These are phyloP conservation scores for Lingula anatina DNA, from an alignment of 2,888 invertebrate species.

Conservation along the genomic window DNA sequence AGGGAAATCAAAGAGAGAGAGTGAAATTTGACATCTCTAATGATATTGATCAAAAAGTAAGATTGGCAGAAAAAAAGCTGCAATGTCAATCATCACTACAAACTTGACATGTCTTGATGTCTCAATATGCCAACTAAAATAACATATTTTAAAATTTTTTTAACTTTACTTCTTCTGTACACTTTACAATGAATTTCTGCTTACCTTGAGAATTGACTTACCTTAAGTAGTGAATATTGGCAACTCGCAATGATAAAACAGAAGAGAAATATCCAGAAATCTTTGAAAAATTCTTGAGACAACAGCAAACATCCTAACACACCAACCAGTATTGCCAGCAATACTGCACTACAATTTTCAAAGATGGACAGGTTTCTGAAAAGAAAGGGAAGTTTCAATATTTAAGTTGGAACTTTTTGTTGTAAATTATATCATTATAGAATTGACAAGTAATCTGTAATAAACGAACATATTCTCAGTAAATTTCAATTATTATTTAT, in stretches of 20 bases:
- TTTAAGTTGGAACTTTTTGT: too few species aligned
- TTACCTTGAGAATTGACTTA: constrained; percentile 18
- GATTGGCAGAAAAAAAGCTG: too few species aligned
- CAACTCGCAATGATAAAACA: constrained; percentile 97
- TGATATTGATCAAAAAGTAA: background rate
- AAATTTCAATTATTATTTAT: background rate
- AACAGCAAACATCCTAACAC: constrained; percentile 78
- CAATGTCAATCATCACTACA: too few species aligned
- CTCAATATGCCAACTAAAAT: too few species aligned
- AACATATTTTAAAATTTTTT: too few species aligned
- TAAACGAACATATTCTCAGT: background rate
- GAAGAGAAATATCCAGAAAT: constrained; percentile 88
- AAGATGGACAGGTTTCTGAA: constrained; percentile 68
- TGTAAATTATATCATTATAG: too few species aligned
- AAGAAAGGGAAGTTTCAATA: too few species aligned
- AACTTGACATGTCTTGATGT: too few species aligned
- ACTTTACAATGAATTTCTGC: too few species aligned
- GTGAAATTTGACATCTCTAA: background rate
- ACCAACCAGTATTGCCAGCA: constrained; percentile 79
- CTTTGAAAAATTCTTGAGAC: constrained; percentile 80
- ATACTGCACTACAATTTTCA: constrained; percentile 75
- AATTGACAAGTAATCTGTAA: too few species aligned
- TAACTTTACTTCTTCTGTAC: too few species aligned
- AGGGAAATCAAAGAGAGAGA: constrained; percentile 8
- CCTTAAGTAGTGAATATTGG: constrained; percentile 90